Evolutionary conservation across 2,888 invertebrate species (phyloP), one percentile per base, ranked within the genome.

Genomic region (Rhyacophila evoluta): DNA sequence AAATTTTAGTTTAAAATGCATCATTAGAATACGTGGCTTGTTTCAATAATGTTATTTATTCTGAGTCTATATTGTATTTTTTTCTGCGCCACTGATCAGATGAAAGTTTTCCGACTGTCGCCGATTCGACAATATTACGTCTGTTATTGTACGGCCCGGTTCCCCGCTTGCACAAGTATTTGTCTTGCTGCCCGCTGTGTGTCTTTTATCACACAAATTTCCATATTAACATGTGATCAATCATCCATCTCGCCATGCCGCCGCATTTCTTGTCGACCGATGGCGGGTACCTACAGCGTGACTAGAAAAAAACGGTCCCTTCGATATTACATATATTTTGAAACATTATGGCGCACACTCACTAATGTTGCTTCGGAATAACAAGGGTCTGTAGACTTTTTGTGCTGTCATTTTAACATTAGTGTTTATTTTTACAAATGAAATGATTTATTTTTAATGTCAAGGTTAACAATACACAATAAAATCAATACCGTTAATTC

Each of bases 191-290:
- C 77, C 74, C 79, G 78, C 81, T 77, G 79, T 28, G 77, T 79
- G 76, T 77, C 79, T 77, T 79, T 81, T 81, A 81, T 75, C 74
- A 71, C 77, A 76, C 77, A 77, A 79, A 81, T 79, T 79, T 78
- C 75, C 78, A 79, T 77, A 79, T 81, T 81, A 81, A 76, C 81
- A 76, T 79, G 81, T 76, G 78, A 79, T 81, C 81, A 77, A 81
- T 81, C 81, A 81, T 75, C 73, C 71, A 72, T 77, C 68, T 67
- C 72, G 67, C 67, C 36, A 41, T 29, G 36, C 39, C 72, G 38
- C 33, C 71, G 19, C 55, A 55, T 55, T 55, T 55, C 55, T 55
- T 10, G 55, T 25, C 55, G 55, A 8, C 55, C 55, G 55, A 55
- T 19, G 19, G 55, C 19, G 15, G 55, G 29, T 33, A 33, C 29